phyloP scores from a whole-genome alignment of 2,113 vertebrate genomes.

The Otis tarda region DNA sequence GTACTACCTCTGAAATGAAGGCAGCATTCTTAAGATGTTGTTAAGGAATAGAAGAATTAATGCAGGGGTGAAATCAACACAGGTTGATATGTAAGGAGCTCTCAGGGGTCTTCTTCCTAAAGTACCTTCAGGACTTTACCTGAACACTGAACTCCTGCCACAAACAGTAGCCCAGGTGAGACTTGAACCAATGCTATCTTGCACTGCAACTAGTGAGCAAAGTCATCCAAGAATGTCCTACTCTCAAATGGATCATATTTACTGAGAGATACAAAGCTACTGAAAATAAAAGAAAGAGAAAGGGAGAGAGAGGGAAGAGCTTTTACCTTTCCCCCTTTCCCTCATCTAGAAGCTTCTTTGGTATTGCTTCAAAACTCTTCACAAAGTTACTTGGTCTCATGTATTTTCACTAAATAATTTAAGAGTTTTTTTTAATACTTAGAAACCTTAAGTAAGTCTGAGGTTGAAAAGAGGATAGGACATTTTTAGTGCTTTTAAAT shows the following conservation, averaged over 20 bases:
- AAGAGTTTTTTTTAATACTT: fast-evolving
- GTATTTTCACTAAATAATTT: too few relatives aligned
- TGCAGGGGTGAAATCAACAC: background rate
- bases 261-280: background rate
- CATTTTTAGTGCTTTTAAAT: background rate
- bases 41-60: background rate
- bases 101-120: background rate
- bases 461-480: background rate
- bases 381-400: background rate
- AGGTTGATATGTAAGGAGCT: background rate
- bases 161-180: background rate
- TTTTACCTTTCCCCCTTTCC: background rate
- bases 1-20: background rate
- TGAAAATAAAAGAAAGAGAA: background rate
- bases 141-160: background rate
- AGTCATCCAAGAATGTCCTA: background rate
- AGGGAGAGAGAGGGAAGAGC: background rate
- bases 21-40: background rate
- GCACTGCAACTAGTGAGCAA: background rate
- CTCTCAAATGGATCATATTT: background rate
- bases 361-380: background rate
- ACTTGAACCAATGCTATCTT: background rate
- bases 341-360: background rate
- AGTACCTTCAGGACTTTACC: background rate
- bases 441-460: background rate